phyloP scores from a whole-genome alignment of 2,113 vertebrate species.

The Eretmochelys imbricata region DNA sequence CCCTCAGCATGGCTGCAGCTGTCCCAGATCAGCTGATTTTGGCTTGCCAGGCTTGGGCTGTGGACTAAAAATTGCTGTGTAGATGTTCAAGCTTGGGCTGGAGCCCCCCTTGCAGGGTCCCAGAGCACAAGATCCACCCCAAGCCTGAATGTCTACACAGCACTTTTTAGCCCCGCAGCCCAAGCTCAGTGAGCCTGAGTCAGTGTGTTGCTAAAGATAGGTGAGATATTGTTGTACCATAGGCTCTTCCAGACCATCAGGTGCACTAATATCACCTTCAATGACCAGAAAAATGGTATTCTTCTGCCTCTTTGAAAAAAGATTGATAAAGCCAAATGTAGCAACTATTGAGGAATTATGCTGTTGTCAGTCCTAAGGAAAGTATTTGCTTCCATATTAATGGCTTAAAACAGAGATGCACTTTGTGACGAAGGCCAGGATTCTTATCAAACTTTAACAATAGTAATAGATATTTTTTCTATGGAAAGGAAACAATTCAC shows the following conservation, averaged over 20 bases:
- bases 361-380: not conserved
- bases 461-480: not conserved
- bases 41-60: too few species aligned
- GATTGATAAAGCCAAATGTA: not conserved
- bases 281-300: not conserved
- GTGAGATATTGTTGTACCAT: not conserved
- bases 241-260: not conserved
- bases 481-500: not conserved
- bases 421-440: not conserved
- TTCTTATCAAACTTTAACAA: not conserved
- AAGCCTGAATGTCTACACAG: too few species aligned
- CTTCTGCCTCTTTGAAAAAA: not conserved
- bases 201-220: not conserved
- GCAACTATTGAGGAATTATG: not conserved
- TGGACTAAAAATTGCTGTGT: too few species aligned
- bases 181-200: too few species aligned
- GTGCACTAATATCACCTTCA: not conserved
- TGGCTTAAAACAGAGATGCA: not conserved
- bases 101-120: too few species aligned
- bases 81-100: too few species aligned
- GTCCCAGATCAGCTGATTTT: too few species aligned
- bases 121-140: too few species aligned
- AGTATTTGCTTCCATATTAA: not conserved
- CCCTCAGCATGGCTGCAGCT: too few species aligned
- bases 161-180: too few species aligned